These are phyloP conservation scores for Diplogasteroides magnus DNA, from an alignment of 1,140 invertebrate genomes.

Conservation along the genomic window DNA sequence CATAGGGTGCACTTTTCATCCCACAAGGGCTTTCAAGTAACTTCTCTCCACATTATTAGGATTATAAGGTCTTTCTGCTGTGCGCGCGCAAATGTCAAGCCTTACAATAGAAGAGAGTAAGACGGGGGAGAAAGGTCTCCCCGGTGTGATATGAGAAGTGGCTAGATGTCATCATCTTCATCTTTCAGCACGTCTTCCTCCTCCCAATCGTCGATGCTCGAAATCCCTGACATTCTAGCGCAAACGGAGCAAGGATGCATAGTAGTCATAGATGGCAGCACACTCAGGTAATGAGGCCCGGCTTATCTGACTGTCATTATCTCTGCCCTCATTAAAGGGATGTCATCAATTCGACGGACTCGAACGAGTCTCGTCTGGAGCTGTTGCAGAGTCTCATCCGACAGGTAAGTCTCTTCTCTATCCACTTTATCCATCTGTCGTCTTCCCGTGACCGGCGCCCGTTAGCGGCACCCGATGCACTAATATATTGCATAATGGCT, in stretches of 20 bases:
- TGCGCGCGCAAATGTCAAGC: too few species aligned
- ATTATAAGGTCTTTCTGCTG: too few species aligned
- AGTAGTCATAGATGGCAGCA: conserved; percentile 43
- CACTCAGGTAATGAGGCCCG: conserved; percentile 17
- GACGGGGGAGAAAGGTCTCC: conserved; percentile 1
- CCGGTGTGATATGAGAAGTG: too few species aligned
- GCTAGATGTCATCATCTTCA: not conserved
- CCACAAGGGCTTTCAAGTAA: too few species aligned
- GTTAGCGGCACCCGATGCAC: too few species aligned
- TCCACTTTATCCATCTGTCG: too few species aligned
- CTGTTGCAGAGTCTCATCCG: conserved; percentile 41
- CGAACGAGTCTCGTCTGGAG: conserved; percentile 36
- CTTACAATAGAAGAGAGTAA: not conserved
- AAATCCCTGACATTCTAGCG: conserved; percentile 48
- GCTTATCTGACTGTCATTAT: not conserved
- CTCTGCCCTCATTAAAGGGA: conserved; percentile 16
- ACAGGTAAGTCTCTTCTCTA: conserved; percentile 43
- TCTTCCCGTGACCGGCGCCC: too few species aligned
- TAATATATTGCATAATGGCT: too few species aligned
- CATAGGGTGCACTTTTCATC: too few species aligned
- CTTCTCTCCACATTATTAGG: too few species aligned
- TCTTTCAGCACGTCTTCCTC: conserved; percentile 29
- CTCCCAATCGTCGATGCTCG: conserved; percentile 10
- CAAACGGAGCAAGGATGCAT: conserved; percentile 49
- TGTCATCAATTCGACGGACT: conserved; percentile 36